Evolutionary conservation across 2,113 vertebrate genomes (phyloP), one percentile per base, ranked within the genome.

Genomic region (Antechinus stuartii): DNA sequence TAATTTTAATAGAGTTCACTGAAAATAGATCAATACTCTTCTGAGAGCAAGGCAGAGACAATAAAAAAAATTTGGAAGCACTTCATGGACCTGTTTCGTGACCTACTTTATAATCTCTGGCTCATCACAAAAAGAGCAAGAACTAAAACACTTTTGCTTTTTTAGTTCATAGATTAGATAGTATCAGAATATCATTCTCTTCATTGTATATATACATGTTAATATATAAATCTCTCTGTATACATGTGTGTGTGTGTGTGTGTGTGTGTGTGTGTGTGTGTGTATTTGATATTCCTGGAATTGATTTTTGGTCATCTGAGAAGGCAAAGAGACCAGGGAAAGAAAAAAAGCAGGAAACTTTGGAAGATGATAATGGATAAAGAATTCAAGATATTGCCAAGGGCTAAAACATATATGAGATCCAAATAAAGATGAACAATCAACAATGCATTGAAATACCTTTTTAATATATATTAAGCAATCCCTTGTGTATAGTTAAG

Each of bases 1-100:
- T 97, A 96, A 98, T 98, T 98, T 98, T 84, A 95, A 93, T 94
- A 49, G 9, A 95, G 25, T 89, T 97, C 90, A 25, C 89, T 97
- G 53, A 96, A 97, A 96, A 93, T 35, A 76, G 30, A 92, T 91
- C 92, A 94, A 22, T 94, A 56, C 53, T n/a, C n/a, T 46, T 91
- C 27, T 1, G 42, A 49, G 42, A 49, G 84, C 0, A 54, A 46
- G 89, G 1, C 3, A 26, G 42, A 92, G 54, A 92, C 22, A 68
- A 92, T 49, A 93, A 42, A 49, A 94, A 50, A 3, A 90, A 47
- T 14, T 89, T 94, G 0, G 4, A 54, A 54, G 26, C 1, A n/a
- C 14, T 61, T 91, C 54, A 52, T 27, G 8, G 30, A 30, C 94
- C 42, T 42, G 3, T 76, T 50, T 68, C 96, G 91, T 93, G 10